These are phyloP conservation scores for Antechinus stuartii DNA, from an alignment of 2,113 vertebrate genomes.

Conservation along the genomic window DNA sequence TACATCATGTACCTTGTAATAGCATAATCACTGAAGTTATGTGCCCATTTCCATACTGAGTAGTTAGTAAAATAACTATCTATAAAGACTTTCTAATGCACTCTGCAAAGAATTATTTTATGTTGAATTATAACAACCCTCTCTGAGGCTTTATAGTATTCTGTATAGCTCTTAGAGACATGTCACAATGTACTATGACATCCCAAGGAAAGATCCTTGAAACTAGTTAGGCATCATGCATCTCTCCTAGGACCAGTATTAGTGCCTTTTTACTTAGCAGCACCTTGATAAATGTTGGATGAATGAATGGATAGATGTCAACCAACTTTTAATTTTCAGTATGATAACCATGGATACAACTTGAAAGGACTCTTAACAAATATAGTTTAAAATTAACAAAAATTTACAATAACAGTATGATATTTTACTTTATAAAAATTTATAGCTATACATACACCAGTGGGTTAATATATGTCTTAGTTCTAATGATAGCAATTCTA, in stretches of 20 bases:
- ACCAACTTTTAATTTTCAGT: not conserved
- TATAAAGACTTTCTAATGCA: not conserved
- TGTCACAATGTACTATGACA: not conserved
- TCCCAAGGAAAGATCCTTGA: not conserved
- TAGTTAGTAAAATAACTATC: not conserved
- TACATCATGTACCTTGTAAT: slow-evolving; percentile 43
- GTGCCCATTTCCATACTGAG: not conserved
- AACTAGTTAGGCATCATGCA: not conserved
- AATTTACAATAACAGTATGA: slow-evolving; percentile 16
- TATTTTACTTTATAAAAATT: slow-evolving; percentile 13
- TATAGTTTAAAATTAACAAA: slow-evolving; percentile 7
- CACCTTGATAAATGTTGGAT: not conserved
- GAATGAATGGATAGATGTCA: not conserved
- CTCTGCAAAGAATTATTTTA: not conserved
- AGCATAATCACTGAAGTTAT: slow-evolving; percentile 2
- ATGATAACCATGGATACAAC: not conserved
- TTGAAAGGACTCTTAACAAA: not conserved
- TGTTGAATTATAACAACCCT: slow-evolving; percentile 26
- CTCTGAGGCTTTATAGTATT: not conserved
- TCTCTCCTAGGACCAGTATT: not conserved
- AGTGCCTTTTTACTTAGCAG: not conserved
- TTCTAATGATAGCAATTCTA: slow-evolving; percentile 29
- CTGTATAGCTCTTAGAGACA: not conserved
- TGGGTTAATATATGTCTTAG: slow-evolving; percentile 35
- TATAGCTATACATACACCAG: not conserved